Evolutionary conservation across 2,888 invertebrate genomes (phyloP).

Genomic region (Lapara coniferarum): DNA sequence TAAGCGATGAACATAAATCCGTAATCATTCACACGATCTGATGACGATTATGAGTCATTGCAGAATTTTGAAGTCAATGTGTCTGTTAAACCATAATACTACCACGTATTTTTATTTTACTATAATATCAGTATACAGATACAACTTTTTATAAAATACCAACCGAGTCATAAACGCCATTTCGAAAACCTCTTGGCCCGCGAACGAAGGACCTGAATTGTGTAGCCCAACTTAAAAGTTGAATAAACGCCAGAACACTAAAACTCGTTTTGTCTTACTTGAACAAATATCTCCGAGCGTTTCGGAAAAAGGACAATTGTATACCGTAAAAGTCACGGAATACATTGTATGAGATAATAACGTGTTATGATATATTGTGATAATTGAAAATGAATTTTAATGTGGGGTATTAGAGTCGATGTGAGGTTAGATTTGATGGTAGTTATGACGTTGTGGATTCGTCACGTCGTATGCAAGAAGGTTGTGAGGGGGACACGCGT

Average conservation of each 20-base stretch:
- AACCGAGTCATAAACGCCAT: conserved; percentile 37
- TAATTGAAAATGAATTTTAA: conserved; percentile 74
- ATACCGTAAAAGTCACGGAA: conserved; percentile 60
- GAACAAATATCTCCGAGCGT: conserved; percentile 69
- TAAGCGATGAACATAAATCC: too few species aligned
- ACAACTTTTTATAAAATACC: not conserved
- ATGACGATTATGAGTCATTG: too few species aligned
- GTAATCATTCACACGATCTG: too few species aligned
- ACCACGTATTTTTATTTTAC: too few species aligned
- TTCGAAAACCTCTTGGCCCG: conserved; percentile 31
- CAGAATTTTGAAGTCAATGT: too few species aligned
- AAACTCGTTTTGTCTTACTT: conserved; percentile 74
- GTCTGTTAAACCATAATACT: too few species aligned
- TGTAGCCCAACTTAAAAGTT: conserved; percentile 67
- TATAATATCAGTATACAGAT: too few species aligned
- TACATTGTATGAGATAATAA: conserved; percentile 30
- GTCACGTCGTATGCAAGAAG: conserved; percentile 62
- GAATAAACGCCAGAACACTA: conserved; percentile 52
- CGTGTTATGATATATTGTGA: conserved; percentile 30
- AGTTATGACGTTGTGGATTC: conserved; percentile 68
- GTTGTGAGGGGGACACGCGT: conserved; percentile 76
- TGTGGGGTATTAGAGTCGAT: conserved; percentile 62
- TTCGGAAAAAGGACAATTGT: conserved; percentile 76
- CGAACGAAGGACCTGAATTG: conserved; percentile 54
- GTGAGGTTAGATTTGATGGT: conserved; percentile 56